These are phyloP conservation scores for Cephus spinipes DNA, from an alignment of 2,888 invertebrate genomes.

Conservation along the genomic window DNA sequence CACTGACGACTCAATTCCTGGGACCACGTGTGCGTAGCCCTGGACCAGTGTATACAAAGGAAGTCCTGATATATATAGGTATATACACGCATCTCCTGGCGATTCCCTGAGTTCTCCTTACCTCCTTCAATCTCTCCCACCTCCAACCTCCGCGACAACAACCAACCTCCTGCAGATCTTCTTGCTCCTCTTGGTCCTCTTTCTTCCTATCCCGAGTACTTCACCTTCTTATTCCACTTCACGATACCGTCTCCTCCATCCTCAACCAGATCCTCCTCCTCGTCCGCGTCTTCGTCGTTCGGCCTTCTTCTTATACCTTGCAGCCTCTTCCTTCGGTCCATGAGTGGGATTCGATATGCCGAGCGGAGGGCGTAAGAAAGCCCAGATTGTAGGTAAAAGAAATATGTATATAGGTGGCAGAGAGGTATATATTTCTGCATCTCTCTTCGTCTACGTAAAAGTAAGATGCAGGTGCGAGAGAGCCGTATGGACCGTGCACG, in stretches of 20 bases:
- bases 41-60: background rate
- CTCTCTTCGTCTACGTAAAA: background rate
- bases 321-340: background rate
- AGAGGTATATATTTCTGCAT: background rate
- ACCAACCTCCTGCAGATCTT: no score
- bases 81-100: background rate
- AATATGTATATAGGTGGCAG: background rate
- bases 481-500: background rate
- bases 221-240: background rate
- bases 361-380: background rate
- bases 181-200: background rate
- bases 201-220: background rate
- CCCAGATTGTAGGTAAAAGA: background rate
- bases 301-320: no score
- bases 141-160: no score
- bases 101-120: background rate
- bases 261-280: background rate
- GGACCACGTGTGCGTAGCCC: slow-evolving; percentile 21
- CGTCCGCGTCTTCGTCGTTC: no score
- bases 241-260: background rate
- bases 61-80: background rate
- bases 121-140: no score
- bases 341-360: background rate
- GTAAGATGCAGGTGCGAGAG: background rate
- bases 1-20: slow-evolving; percentile 32